Percentiles rank a stretch among this genome's conserved stretches.
phyloP scores from a whole-genome alignment of 92 coral and sea anemone genomes.

The Porites divaricata region DNA sequence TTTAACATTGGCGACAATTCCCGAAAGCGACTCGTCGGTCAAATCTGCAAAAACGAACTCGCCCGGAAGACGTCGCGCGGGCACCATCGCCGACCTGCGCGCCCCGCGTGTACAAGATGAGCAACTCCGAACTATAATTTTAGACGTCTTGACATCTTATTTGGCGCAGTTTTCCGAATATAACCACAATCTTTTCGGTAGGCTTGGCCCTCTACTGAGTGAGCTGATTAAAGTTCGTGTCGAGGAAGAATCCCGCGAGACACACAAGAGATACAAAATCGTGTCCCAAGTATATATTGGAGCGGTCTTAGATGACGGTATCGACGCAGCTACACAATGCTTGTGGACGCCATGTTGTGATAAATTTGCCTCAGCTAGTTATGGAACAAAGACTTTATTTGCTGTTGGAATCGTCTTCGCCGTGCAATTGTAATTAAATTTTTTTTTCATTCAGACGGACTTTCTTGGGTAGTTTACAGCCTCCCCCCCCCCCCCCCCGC shows the following conservation, averaged over 20 bases:
- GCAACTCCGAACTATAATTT: slow-evolving; percentile 57
- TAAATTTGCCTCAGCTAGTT: slow-evolving; percentile 79
- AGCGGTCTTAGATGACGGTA: slow-evolving; percentile 71
- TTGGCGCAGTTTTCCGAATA: slow-evolving; percentile 67
- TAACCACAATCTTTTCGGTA: slow-evolving; percentile 62
- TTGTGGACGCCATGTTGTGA: slow-evolving; percentile 75
- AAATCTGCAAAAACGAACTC: slow-evolving; percentile 37
- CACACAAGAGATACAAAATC: slow-evolving; percentile 48
- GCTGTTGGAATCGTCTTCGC: slow-evolving; percentile 84
- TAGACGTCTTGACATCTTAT: slow-evolving; percentile 69
- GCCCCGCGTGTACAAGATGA: slow-evolving; percentile 55
- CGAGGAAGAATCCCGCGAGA: slow-evolving; percentile 55
- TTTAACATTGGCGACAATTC: slow-evolving; percentile 49
- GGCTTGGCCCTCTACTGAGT: slow-evolving; percentile 63
- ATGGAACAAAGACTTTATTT: slow-evolving; percentile 65
- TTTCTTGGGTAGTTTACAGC: too few species aligned
- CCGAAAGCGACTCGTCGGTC: slow-evolving; percentile 46
- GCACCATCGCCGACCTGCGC: slow-evolving; percentile 30
- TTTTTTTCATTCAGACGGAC: too few species aligned
- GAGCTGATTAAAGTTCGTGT: slow-evolving; percentile 76
- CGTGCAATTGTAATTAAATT: slow-evolving; percentile 21
- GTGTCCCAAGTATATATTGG: slow-evolving; percentile 77
- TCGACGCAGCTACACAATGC: slow-evolving; percentile 78
- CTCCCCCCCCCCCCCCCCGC: too few species aligned
- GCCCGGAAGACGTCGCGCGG: slow-evolving; percentile 29